These are phyloP conservation scores for Lophotis ruficrista DNA, from an alignment of 2,113 vertebrate species.

Conservation along the genomic window DNA sequence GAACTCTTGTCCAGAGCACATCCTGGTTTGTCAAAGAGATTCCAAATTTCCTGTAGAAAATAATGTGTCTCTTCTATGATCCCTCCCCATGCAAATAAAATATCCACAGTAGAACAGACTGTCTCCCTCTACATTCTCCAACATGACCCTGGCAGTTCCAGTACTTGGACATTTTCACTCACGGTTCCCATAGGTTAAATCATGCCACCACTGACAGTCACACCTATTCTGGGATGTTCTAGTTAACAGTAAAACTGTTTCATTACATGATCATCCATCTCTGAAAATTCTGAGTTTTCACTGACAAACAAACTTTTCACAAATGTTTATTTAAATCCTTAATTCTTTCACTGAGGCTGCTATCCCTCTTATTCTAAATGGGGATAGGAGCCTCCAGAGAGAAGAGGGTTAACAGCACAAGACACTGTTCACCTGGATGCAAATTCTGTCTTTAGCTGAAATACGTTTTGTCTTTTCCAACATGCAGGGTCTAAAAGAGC, in stretches of 20 bases:
- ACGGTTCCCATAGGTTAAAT: background rate
- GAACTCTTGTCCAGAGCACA: background rate
- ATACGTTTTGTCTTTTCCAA: background rate
- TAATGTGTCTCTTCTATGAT: background rate
- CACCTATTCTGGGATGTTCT: background rate
- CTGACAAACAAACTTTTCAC: background rate
- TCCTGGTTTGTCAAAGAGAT: background rate
- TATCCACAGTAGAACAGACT: background rate
- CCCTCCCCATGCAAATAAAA: background rate
- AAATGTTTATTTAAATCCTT: background rate
- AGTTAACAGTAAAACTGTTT: background rate
- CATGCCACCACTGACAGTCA: background rate
- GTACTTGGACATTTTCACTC: background rate
- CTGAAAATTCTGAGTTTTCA: background rate
- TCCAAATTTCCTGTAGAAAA: background rate
- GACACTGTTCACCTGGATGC: background rate
- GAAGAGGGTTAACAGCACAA: background rate
- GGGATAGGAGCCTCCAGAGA: background rate
- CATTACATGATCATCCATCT: background rate
- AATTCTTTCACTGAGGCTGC: background rate
- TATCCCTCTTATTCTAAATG: background rate
- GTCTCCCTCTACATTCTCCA: background rate
- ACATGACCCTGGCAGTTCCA: background rate
- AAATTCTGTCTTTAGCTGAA: background rate
- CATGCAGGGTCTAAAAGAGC: accelerated